Base-by-base conservation (phyloP, 2,888 invertebrate genomes). In the Caenorhabditis imperialis region DNA sequence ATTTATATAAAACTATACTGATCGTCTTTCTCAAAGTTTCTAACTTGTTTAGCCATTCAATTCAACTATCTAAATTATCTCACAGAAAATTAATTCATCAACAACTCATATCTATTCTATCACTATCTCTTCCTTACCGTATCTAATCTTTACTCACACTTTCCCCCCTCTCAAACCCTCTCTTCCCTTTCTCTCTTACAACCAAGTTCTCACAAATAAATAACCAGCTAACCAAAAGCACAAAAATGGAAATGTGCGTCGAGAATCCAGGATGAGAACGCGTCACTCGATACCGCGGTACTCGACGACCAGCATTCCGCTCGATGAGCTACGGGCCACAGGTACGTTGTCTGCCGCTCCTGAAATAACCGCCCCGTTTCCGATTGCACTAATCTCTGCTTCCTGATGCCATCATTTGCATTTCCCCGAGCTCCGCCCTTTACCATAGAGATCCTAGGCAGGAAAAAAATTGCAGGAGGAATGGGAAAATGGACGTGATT, bases 261-360 rank as follows among this genome's bases (percentile, higher is more conserved):
- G 40, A 22, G 51, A 50, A 35, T 55, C 51, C 67, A 57, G 57
- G 67, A 73, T 73, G 73, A 65, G 48, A 53, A 50, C 67, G n/a
- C 57, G 65, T 4, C 65, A 69, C 27, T 63, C 75, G 23, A 63
- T 62, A n/a, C 75, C 69, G 0, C 37, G 75, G 25, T 70, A 63
- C 37, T 75, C 75, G 10, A 75, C 69, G 5, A 54, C 69, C 38
- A 75, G 75, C 50, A 69, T 75, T 23, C 53, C 55, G 22, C 55
- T 75, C 35, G 75, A 75, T 37, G 75, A 75, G 10, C 18, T 73
- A 42, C 45, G 73, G 12, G 44, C 53, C 37, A 45, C 47, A 53
- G 37, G n/a, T n/a, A n/a, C n/a, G n/a, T n/a, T n/a, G n/a, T n/a
- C n/a, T n/a, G n/a, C n/a, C n/a, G n/a, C n/a, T n/a, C n/a, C n/a